phyloP scores from a whole-genome alignment of 2,797 vertebrate species.

The Phrynocephalus guinanensis region DNA sequence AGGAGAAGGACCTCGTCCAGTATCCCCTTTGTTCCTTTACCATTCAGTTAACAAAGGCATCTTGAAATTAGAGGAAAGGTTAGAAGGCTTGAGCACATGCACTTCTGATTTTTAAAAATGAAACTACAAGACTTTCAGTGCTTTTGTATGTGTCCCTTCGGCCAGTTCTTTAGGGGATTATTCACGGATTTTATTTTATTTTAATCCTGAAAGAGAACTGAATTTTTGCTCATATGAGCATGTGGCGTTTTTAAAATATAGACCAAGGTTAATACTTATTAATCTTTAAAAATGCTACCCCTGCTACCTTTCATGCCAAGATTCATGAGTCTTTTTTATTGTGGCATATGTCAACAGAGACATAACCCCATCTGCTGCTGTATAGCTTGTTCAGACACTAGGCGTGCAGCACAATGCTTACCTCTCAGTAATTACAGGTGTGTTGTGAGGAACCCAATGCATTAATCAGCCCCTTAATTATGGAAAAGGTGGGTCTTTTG shows the following conservation, averaged over 20 bases:
- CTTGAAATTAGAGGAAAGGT: neutral
- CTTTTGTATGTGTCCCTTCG: neutral
- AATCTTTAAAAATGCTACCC: conserved; percentile 77
- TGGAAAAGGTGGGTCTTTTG: conserved; percentile 81
- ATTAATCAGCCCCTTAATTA: conserved; percentile 81
- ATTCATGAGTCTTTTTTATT: conserved; percentile 76
- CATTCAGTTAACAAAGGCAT: neutral
- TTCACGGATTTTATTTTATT: neutral
- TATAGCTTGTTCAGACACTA: conserved; percentile 67
- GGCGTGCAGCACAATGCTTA: conserved; percentile 75
- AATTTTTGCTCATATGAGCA: conserved; percentile 61
- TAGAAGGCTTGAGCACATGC: neutral
- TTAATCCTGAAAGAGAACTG: neutral
- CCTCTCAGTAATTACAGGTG: conserved; percentile 88
- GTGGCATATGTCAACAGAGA: conserved; percentile 83
- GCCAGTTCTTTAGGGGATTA: neutral
- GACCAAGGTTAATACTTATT: conserved; percentile 73
- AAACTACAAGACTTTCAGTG: neutral
- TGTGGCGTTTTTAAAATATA: conserved; percentile 70
- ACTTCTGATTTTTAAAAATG: neutral
- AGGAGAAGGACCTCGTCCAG: neutral
- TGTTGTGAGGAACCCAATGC: conserved; percentile 68
- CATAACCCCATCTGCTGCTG: conserved; percentile 85
- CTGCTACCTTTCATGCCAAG: conserved; percentile 76
- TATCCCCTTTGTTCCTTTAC: conserved; percentile 5